Conservation (phyloP, 2,797 vertebrate species). For the Pagetopsis macropterus region DNA sequence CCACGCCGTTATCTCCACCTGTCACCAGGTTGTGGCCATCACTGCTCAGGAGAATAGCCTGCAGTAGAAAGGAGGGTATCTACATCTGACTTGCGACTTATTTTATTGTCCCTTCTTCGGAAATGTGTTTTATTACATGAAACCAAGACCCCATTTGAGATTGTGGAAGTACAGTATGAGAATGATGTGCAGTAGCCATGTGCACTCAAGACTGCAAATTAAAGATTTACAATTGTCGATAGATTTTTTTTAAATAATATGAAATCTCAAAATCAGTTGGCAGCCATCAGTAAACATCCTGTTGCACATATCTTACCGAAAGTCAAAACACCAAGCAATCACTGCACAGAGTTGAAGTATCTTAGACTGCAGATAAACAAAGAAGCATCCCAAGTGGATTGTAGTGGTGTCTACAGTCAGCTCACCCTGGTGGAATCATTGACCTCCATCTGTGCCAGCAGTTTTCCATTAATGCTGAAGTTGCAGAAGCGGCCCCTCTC, state of each 20-base stretch:
- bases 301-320: neutral
- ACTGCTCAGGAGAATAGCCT: constrained; percentile 96
- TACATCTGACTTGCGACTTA: neutral
- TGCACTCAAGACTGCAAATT: neutral
- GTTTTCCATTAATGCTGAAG: constrained; percentile 99
- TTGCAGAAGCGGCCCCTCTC: constrained; percentile 97
- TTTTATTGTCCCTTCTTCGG: neutral
- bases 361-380: constrained; percentile 4
- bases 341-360: neutral
- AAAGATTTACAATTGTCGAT: neutral
- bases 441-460: constrained; percentile 97
- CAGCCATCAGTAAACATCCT: neutral
- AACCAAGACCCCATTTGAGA: neutral
- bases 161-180: neutral
- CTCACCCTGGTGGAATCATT: constrained; percentile 94
- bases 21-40: constrained; percentile 98
- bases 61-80: neutral
- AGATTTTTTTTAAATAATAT: neutral
- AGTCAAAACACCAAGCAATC: neutral
- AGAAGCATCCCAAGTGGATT: neutral
- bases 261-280: neutral
- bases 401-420: constrained; percentile 4
- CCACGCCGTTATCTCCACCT: constrained; percentile 95
- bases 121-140: neutral
- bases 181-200: neutral